These are phyloP conservation scores for Sebastiscus albofasciatus DNA, from an alignment of 2,797 vertebrate species.

Conservation along the genomic window DNA sequence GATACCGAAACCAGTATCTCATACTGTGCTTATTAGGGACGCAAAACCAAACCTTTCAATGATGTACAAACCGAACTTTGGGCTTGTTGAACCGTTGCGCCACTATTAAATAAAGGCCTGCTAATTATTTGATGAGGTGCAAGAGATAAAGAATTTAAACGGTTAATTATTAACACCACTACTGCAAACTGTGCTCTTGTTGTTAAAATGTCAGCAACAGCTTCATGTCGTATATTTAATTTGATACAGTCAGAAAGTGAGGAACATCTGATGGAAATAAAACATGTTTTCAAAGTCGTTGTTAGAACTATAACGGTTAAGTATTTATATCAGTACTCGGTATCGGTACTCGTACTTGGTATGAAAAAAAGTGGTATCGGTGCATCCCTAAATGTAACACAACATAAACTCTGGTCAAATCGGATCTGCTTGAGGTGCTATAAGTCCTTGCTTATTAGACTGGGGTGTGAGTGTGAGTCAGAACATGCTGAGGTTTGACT, in stretches of 20 bases:
- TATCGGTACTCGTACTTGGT: not conserved
- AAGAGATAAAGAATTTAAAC: no score
- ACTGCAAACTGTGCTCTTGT: not conserved
- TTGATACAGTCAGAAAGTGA: no score
- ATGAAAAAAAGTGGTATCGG: not conserved
- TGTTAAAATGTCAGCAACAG: not conserved
- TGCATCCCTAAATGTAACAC: not conserved
- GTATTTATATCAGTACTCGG: not conserved
- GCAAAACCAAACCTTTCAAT: no score
- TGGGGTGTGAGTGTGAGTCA: slow-evolving; percentile 17
- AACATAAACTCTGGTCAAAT: slow-evolving; percentile 15
- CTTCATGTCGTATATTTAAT: no score
- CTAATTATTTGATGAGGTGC: no score
- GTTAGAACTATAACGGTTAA: no score
- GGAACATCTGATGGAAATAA: no score
- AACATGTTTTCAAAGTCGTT: no score
- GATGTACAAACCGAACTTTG: no score
- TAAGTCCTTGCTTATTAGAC: slow-evolving; percentile 15
- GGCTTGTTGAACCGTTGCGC: no score
- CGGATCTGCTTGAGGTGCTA: slow-evolving; percentile 18
- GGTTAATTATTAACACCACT: not conserved
- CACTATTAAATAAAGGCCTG: no score
- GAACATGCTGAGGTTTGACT: slow-evolving; percentile 29
- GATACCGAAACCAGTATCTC: not conserved
- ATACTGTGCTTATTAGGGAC: not conserved